Evolutionary conservation across 2,797 vertebrate species (phyloP).

Genomic region (Anomalospiza imberbis): DNA sequence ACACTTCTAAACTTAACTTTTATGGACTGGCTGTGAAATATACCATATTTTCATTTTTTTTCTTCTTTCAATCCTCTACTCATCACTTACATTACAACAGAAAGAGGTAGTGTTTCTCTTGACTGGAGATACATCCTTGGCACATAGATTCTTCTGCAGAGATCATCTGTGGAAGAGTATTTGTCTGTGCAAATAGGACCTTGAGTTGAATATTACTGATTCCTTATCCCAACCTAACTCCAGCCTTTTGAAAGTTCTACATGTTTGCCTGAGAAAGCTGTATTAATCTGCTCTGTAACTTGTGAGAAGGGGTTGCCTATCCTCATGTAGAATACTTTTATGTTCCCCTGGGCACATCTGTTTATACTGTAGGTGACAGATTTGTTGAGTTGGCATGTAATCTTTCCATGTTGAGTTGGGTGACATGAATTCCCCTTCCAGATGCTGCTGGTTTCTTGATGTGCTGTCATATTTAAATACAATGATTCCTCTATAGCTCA

Average conservation of each 20-base stretch:
- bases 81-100: neutral
- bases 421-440: neutral
- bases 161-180: neutral
- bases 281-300: neutral
- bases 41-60: neutral
- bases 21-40: neutral
- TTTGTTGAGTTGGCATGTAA: neutral
- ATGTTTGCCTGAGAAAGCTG: neutral
- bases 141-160: neutral
- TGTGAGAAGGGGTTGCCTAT: neutral
- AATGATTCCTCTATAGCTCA: neutral
- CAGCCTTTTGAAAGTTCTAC: neutral
- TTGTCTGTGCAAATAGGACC: neutral
- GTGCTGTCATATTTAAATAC: neutral
- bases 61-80: neutral
- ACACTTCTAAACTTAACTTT: neutral
- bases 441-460: neutral
- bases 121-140: neutral
- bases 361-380: neutral
- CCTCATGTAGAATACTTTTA: neutral
- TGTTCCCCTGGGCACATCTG: neutral
- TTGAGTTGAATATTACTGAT: neutral
- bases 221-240: neutral
- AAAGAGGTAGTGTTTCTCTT: constrained; percentile 7
- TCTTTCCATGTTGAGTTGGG: neutral